Base-by-base conservation (phyloP, 1,140 invertebrate species). In the Pogonomyrmex barbatus region DNA sequence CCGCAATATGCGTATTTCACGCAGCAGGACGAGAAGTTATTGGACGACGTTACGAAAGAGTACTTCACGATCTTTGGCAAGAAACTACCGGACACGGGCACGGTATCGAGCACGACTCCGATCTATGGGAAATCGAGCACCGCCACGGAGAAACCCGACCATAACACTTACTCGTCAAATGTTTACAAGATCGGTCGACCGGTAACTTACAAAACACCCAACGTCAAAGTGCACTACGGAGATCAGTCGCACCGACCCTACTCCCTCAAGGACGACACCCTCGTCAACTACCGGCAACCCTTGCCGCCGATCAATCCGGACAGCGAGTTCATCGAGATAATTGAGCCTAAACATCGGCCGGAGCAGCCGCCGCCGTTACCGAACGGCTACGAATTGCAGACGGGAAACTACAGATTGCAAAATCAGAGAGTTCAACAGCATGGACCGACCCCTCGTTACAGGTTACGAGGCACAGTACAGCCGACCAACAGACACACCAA, bases 11-110 rank as follows among this genome's bases (percentile, higher is more conserved):
- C 95, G 1, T 97, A 96, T 88, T 97, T 97, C 91, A 97, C 97
- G 0, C 96, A 97, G 91, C 97, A 97, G 78, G 97, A 97, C 63
- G 96, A 97, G 85, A 95, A 95, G 52, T 95, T 97, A 45, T 94
- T 97, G 54, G 97, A 97, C 86, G 97, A 97, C 87, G 97, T 97
- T 10, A 97, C 97, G 2, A 97, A 97, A 90, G 97, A 97, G 87
- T 97, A 97, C 70, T 97, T 97, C 87, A 97, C 97, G 39, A 96
- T 97, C 83, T 97, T 97, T 87, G 97, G 97, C 0, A 96, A 97
- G 89, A 97, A 97, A 92, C 90, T 97, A 1, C 88, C 89, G 4
- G 95, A 95, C 67, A 94, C 95, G 88, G 93, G 91, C 24, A 24
- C 24, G 14, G 87, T 95, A 86, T 93, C 81, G 85, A 95, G 90